phyloP scores from a whole-genome alignment of 2,888 invertebrate genomes.

The Melieria omissa region DNA sequence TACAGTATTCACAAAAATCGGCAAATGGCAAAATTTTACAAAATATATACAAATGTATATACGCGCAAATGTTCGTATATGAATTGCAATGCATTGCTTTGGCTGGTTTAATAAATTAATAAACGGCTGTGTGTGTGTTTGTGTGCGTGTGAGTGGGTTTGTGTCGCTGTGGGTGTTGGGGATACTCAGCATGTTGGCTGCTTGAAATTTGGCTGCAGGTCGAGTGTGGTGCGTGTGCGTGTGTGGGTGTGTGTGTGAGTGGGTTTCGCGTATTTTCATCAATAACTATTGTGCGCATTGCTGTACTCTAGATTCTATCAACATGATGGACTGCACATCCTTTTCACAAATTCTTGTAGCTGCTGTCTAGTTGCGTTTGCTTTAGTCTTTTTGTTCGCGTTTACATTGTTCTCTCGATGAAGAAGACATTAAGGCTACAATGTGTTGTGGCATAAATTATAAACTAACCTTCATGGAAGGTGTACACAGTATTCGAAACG shows the following conservation, averaged over 20 bases:
- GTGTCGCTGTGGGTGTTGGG: neutral
- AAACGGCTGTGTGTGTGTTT: neutral
- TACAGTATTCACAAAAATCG: too few relatives aligned
- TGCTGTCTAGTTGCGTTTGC: neutral
- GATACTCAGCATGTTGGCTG: neutral
- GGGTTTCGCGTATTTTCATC: too few relatives aligned
- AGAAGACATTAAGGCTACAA: constrained; percentile 16
- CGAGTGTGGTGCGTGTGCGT: too few relatives aligned
- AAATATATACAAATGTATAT: too few relatives aligned
- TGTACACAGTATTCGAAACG: constrained; percentile 28
- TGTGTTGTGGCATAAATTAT: constrained; percentile 36
- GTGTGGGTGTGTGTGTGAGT: too few relatives aligned
- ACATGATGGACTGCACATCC: constrained; percentile 44
- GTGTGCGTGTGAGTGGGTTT: neutral
- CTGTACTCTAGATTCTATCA: neutral
- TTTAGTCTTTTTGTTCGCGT: constrained; percentile 25
- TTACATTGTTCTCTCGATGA: neutral
- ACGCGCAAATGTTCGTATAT: too few relatives aligned
- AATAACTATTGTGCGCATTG: too few relatives aligned
- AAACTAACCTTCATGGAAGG: constrained; percentile 48
- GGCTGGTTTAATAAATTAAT: too few relatives aligned
- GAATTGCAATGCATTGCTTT: too few relatives aligned
- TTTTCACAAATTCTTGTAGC: constrained; percentile 39
- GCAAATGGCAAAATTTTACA: too few relatives aligned
- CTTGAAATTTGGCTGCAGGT: too few relatives aligned